Evolutionary conservation across 2,113 vertebrate genomes (phyloP), one percentile per base, ranked within the genome.

Genomic region (Myiopsitta monachus): DNA sequence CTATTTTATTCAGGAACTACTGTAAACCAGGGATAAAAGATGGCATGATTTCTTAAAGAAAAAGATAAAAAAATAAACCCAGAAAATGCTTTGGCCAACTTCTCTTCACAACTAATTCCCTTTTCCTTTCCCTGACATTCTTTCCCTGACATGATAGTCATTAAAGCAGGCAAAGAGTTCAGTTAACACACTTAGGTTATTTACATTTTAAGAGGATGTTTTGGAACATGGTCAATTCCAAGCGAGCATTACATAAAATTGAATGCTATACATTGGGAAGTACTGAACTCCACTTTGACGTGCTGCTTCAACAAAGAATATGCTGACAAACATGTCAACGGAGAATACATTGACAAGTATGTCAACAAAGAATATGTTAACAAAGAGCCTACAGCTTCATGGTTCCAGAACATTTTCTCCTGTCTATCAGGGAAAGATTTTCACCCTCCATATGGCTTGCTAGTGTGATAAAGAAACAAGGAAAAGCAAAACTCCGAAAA

Each of bases 341-440:
- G 61, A 59, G 6, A 82, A 70, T 28, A 67, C 4, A 1, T 23
- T 36, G 38, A 67, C 33, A 87, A 88, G 19, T 70, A 62, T 2
- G 17, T 23, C 30, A 85, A 19, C 17, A 69, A 62, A 67, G 6
- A 85, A 67, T 22, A 70, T 5, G 4, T 76, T 88, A 51, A 55
- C 28, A 36, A 61, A 70, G 41, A 57, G 22, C 14, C 6, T 44
- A 70, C 11, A 62, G 6, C 19, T 62, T 77, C 54, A 44, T 41
- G 19, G 4, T 80, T 95, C 19, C 55, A 90, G 94, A 97, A 83
- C 18, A 55, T 94, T 95, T 96, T 91, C 41, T 96, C 93, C 82
- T 80, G 51, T 85, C 18, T 68, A 51, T 51, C 36, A 47, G 10
- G 10, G 14, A 43, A 52, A 47, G 7, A 5, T 86, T 91, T 78